These are phyloP conservation scores for Metridium senile DNA, from an alignment of 92 coral and sea anemone species.

Conservation along the genomic window DNA sequence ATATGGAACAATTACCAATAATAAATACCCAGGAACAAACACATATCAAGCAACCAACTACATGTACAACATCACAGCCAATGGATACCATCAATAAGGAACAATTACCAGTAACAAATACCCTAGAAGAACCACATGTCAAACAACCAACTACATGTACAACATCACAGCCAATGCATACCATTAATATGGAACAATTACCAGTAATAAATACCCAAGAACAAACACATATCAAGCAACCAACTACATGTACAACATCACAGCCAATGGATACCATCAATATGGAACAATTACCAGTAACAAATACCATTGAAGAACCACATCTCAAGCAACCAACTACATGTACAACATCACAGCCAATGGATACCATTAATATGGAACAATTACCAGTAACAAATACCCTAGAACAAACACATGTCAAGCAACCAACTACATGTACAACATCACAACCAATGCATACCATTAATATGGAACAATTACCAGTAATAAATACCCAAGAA, in stretches of 20 bases:
- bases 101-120: neutral
- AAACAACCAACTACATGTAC: neutral
- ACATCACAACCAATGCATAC: neutral
- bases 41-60: no score
- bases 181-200: neutral
- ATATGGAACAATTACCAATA: neutral
- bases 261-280: neutral
- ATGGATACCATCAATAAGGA: neutral
- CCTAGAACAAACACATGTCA: no score
- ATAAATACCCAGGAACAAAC: no score
- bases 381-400: no score
- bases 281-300: neutral
- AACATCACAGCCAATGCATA: constrained; percentile 5
- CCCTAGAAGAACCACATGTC: neutral
- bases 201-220: neutral
- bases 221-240: neutral
- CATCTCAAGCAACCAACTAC: neutral
- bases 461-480: no score
- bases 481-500: no score
- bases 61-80: neutral
- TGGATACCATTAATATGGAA: neutral
- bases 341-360: constrained; percentile 5
- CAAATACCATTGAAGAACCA: no score
- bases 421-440: no score
- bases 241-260: neutral